Percentiles rank a stretch among this genome's conserved stretches.
Evolutionary conservation across 2,888 invertebrate genomes (phyloP).

Genomic region (Lepidonotus clava): DNA sequence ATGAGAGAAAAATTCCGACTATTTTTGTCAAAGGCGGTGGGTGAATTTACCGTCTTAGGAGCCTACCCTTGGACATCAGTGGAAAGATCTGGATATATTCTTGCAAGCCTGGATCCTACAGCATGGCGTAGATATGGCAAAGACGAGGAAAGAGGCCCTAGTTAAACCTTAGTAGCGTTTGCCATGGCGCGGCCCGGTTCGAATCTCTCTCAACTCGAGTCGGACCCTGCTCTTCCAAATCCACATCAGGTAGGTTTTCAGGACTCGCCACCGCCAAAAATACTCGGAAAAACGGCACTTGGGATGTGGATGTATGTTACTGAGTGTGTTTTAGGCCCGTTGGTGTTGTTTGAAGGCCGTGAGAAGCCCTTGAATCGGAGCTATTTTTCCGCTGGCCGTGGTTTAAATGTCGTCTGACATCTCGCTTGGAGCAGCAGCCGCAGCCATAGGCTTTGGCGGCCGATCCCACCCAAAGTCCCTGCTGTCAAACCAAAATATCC

Average conservation of each 20-base stretch:
- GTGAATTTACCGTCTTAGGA: slow-evolving; percentile 41
- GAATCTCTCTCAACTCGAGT: slow-evolving; percentile 28
- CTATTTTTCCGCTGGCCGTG: not conserved
- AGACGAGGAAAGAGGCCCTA: slow-evolving; percentile 3
- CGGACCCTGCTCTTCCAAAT: slow-evolving; percentile 36
- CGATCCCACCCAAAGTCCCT: not conserved
- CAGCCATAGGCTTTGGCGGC: not conserved
- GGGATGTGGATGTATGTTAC: not conserved
- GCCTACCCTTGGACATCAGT: slow-evolving; percentile 5
- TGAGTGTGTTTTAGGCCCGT: not conserved
- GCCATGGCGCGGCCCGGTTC: slow-evolving; percentile 36
- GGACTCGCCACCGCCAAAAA: not conserved
- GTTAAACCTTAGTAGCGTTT: not conserved
- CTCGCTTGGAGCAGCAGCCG: not conserved
- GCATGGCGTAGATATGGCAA: slow-evolving; percentile 38
- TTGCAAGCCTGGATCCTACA: not conserved
- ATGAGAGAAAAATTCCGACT: slow-evolving; percentile 47
- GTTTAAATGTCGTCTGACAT: no score
- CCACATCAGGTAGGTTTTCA: slow-evolving; percentile 19
- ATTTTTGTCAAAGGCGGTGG: slow-evolving; percentile 44
- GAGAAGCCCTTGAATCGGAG: no score
- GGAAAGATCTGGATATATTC: slow-evolving; percentile 47
- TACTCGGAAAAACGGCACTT: not conserved
- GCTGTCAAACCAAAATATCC: slow-evolving; percentile 38
- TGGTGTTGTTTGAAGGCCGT: not conserved